A percentile compares a stretch with the other conserved stretches of the same genome.
These are phyloP conservation scores for Drosophila pseudoobscura DNA, from an alignment of 1,140 invertebrate species.

Conservation along the genomic window DNA sequence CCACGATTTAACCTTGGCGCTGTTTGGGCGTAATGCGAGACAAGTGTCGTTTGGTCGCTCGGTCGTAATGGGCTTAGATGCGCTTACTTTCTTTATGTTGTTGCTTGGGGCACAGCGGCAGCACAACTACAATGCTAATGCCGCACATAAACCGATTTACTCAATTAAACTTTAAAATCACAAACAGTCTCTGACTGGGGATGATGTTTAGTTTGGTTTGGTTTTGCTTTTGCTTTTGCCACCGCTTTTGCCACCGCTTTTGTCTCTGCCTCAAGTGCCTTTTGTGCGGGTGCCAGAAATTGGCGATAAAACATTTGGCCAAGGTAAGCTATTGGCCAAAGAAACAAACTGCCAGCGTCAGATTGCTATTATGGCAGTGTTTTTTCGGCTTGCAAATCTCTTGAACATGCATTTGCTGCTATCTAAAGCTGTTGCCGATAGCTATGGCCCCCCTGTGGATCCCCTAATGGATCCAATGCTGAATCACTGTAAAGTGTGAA, in stretches of 20 bases:
- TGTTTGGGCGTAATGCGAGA: slow-evolving; percentile 73
- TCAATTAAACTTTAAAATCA: slow-evolving; percentile 73
- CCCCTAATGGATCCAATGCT: slow-evolving; percentile 14
- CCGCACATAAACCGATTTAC: slow-evolving; percentile 77
- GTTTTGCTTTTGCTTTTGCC: slow-evolving; percentile 24
- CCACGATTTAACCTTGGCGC: slow-evolving; percentile 68
- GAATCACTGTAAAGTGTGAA: too few species aligned
- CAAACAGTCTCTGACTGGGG: slow-evolving; percentile 30
- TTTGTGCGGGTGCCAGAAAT: slow-evolving; percentile 27
- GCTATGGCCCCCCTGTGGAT: too few species aligned
- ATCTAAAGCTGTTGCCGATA: slow-evolving; percentile 15
- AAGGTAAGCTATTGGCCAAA: slow-evolving; percentile 40
- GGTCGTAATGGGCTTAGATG: slow-evolving; percentile 75
- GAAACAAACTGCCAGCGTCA: slow-evolving; percentile 52
- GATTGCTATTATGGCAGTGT: slow-evolving; percentile 33
- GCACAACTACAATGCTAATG: slow-evolving; percentile 61
- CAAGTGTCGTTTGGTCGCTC: slow-evolving; percentile 56
- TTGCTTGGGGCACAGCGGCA: slow-evolving; percentile 4
- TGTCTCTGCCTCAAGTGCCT: slow-evolving; percentile 38
- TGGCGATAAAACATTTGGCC: slow-evolving; percentile 19
- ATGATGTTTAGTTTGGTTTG: slow-evolving; percentile 20
- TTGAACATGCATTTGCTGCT: slow-evolving; percentile 60
- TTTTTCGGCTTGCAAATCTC: slow-evolving; percentile 12
- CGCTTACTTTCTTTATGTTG: slow-evolving; percentile 73
- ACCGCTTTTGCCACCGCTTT: slow-evolving; percentile 19